Base-by-base conservation (phyloP, 2,797 vertebrate species). In the Numenius phaeopus region DNA sequence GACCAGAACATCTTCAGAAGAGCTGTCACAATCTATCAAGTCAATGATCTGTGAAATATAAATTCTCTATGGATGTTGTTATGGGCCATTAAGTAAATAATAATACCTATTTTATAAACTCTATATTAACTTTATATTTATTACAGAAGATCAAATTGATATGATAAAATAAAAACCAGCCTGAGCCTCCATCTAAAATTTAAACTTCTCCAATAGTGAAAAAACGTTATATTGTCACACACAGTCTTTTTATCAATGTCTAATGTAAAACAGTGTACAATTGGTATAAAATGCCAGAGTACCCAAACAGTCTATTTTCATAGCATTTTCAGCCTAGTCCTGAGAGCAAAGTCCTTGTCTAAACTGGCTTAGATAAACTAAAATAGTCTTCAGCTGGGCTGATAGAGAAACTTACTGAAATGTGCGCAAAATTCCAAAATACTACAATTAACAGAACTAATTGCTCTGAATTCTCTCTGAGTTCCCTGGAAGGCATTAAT, bases 61-160 rank as follows among this genome's bases (percentile, higher is more conserved):
- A 97, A 97, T 97, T 96, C 85, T 94, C 93, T 86, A 10, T 94
- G 96, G 96, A 95, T 89, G 90, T 80, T 97, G 91, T 91, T 95
- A 96, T 94, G 94, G 94, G 16, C 94, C 91, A 97, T 98, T 98
- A 97, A 86, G 90, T 96, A 97, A 97, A 97, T 97, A 98, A 98
- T 97, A 97, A 97, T 97, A 95, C 87, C 94, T 97, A 94, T 94
- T 97, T 97, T 95, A 96, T 96, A 97, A 98, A 97, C 89, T 95
- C 83, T 69, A 37, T 92, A 93, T 94, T 96, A 95, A 87, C 62
- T 97, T 95, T 59, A 65, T 91, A 91, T 95, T 96, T 97, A 94
- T 95, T 94, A 92, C 37, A 82, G 65, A 83, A 93, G 66, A 88
- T 91, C 52, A 94, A 96, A 88, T 73, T 87, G 70, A 66, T 93